Percentiles rank a stretch among this genome's conserved stretches.
Evolutionary conservation across 2,797 vertebrate species (phyloP).

Genomic region (Pangasius mekongensis): DNA sequence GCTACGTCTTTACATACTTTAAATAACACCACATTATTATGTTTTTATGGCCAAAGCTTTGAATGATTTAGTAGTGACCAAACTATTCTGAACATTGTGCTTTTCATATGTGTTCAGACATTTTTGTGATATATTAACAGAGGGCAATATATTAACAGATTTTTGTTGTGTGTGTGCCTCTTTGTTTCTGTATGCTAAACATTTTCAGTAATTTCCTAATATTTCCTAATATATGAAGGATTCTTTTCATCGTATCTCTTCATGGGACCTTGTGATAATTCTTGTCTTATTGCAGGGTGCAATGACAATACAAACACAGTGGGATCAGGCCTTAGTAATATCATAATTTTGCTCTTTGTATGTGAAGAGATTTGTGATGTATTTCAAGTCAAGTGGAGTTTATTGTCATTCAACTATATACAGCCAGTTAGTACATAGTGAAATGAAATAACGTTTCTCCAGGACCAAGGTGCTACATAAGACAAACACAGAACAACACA

Average conservation of each 20-base stretch:
- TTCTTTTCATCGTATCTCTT: neutral
- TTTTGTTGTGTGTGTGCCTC: neutral
- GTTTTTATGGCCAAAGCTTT: slow-evolving; percentile 41
- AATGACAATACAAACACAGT: neutral
- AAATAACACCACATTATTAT: neutral
- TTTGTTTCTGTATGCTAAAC: neutral
- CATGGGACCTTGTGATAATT: neutral
- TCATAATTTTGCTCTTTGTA: neutral
- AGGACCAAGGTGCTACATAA: too few species aligned
- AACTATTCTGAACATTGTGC: slow-evolving; percentile 19
- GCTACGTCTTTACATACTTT: neutral
- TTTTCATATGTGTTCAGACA: slow-evolving; percentile 1
- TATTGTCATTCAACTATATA: too few species aligned
- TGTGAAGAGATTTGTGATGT: neutral
- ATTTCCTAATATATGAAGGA: neutral
- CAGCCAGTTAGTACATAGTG: too few species aligned
- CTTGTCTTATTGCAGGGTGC: neutral
- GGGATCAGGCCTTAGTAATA: neutral
- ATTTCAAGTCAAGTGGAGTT: too few species aligned
- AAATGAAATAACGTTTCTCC: too few species aligned
- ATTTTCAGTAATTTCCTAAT: neutral
- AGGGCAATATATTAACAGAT: neutral
- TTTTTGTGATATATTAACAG: neutral
- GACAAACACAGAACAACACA: too few species aligned
- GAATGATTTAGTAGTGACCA: slow-evolving; percentile 51